Base-by-base conservation (phyloP, 2,113 vertebrate species). In the Cryptomyrus ogoouensis region DNA sequence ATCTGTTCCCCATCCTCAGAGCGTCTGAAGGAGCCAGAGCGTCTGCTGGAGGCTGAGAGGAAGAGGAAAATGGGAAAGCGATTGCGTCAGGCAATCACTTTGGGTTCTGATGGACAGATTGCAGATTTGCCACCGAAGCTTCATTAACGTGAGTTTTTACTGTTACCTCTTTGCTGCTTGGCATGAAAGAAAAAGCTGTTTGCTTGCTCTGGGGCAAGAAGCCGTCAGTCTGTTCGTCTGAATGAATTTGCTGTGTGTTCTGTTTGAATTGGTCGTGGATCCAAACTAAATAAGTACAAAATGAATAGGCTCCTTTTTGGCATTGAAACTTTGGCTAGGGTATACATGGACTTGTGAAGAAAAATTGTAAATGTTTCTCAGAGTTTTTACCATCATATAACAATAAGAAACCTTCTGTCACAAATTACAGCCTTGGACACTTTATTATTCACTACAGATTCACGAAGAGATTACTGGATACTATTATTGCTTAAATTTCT, bases 121-220 rank as follows among this genome's bases (percentile, higher is more conserved):
- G n/a, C n/a, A 52, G 49, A 52, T 31, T n/a, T 47, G 5, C 85
- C 85, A 53, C 49, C 1, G 1, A 87, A 7, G 49, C 47, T n/a
- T 52, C 85, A 87, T 87, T 53, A 87, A n/a, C 10, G 47, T 87
- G 85, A 87, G 85, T 87, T 35, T 53, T 24, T 87, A 31, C 85
- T 42, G 35, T 42, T 52, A 35, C 24, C n/a, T 53, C 85, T 52
- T n/a, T 53, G n/a, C 49, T 31, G 49, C 85, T 87, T 52, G 21
- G 85, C 17, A 46, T 87, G 19, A 53, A 53, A 53, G 1, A 19
- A 31, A 84, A 87, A 12, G 47, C 44, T 84, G 80, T 84, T 42
- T 84, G 70, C 27, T 39, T 77, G 70, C 13, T 15, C 17, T 19
- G 31, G 74, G 74, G 74, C 35, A 80, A 42, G 31, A 42, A 19